Base-by-base conservation (phyloP, 2,888 invertebrate genomes). In the Drosophila emarginata region DNA sequence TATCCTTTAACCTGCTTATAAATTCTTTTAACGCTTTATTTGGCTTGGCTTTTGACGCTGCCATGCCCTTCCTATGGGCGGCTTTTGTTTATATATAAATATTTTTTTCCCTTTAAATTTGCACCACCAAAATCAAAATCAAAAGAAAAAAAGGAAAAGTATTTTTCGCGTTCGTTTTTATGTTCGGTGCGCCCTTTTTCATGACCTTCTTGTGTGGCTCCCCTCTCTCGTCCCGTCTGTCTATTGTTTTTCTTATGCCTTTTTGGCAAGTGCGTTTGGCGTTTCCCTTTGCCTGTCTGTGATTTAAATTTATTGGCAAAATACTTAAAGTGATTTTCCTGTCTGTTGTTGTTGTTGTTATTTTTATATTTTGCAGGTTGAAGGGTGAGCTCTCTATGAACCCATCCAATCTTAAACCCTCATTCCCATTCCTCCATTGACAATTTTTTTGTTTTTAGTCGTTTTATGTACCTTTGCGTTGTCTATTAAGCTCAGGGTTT, bases 291-390 rank as follows among this genome's bases (percentile, higher is more conserved):
- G 52, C 11, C 53, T 72, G 82, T 58, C 82, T 69, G 88, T 86
- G 88, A 88, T 87, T 89, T 89, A 89, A 87, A 87, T 87, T 87
- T 87, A 87, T 87, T 87, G 87, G 86, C 77, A 76, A 88, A 88
- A 89, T 89, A 77, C 82, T 89, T 88, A 76, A 87, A 88, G 84
- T 84, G 88, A 87, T 86, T 88, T 76, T 77, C 76, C 72, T 61
- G 40, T 40, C 45, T 26, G n/a, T 32, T 50, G 40, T 5, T n/a
- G 12, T 45, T 60, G 65, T 72, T 63, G 57, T 54, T 56, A 40
- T 63, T 61, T 26, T 37, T 14, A 56, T 45, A n/a, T 37, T 37
- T 23, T 32, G 37, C 15, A 26, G 28, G 11, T 12, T 4, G 57
- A 45, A 45, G 40, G 39, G 60, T 37, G 52, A n/a, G 15, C 32